phyloP scores from a whole-genome alignment of 2,888 invertebrate species.

The Cryptophagus acutangulus region DNA sequence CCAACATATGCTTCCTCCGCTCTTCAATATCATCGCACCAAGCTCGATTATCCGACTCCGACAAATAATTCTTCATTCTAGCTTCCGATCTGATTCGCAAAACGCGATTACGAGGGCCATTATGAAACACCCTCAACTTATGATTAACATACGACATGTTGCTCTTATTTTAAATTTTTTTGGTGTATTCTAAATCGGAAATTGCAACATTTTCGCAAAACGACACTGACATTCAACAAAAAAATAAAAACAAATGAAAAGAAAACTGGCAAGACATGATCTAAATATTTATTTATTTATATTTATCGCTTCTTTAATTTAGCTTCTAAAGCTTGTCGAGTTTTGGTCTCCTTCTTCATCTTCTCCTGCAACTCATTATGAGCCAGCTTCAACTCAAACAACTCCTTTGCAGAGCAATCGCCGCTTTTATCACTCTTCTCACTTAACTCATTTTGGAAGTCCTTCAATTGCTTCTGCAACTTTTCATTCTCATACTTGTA shows the following conservation, averaged over 20 bases:
- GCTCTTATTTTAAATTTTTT: neutral
- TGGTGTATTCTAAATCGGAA: too few species aligned
- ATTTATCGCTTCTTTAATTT: too few species aligned
- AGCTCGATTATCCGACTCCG: conserved; percentile 55
- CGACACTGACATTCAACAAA: too few species aligned
- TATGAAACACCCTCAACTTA: conserved; percentile 31
- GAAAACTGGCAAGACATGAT: too few species aligned
- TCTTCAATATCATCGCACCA: conserved; percentile 56
- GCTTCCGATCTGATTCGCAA: conserved; percentile 51
- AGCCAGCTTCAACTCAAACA: too few species aligned
- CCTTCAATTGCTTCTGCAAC: conserved; percentile 14
- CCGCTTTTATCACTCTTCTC: conserved; percentile 12
- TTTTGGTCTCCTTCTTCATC: too few species aligned
- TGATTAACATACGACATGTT: conserved; percentile 29
- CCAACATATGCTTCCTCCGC: conserved; percentile 55
- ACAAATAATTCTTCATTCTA: conserved; percentile 53
- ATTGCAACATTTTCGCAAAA: too few species aligned
- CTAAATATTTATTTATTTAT: too few species aligned
- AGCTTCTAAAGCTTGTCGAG: too few species aligned
- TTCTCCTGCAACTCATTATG: too few species aligned
- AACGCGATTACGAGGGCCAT: conserved; percentile 44
- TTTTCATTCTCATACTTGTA: conserved; percentile 13
- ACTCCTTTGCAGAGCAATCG: too few species aligned
- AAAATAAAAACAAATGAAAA: too few species aligned
- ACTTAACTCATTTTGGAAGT: conserved; percentile 8